Percentiles rank a stretch among this genome's conserved stretches.
These are phyloP conservation scores for Bombus waltoni DNA, from an alignment of 1,140 invertebrate genomes.

Conservation along the genomic window DNA sequence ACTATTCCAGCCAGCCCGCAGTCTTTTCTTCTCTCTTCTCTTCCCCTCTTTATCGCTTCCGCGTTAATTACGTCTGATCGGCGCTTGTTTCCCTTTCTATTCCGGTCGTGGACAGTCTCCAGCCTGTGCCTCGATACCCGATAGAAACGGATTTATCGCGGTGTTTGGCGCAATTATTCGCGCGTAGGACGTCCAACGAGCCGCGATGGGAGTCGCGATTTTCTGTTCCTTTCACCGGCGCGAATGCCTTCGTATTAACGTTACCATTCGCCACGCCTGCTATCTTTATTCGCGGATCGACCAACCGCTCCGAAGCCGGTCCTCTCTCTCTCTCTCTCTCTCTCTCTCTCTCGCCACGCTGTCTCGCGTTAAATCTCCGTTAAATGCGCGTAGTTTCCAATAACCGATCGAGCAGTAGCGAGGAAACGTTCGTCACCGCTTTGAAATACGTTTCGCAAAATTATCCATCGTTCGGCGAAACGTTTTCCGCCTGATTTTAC, in stretches of 20 bases:
- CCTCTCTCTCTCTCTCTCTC: too few species aligned
- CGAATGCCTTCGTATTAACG: conserved; percentile 9
- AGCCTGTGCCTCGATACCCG: background rate
- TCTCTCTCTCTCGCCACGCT: background rate
- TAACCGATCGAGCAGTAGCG: too few species aligned
- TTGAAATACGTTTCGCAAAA: background rate
- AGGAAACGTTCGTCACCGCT: too few species aligned
- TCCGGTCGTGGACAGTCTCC: too few species aligned
- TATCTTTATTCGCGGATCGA: background rate
- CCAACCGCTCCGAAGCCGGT: too few species aligned
- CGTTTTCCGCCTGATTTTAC: background rate
- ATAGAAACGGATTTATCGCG: background rate
- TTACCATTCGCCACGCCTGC: background rate
- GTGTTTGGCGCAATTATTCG: conserved; percentile 21
- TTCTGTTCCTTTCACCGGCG: conserved; percentile 6
- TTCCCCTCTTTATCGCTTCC: background rate
- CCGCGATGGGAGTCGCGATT: background rate
- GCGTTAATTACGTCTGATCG: background rate
- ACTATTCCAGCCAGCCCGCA: background rate
- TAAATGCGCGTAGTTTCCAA: background rate
- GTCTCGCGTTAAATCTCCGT: background rate
- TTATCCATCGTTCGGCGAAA: background rate
- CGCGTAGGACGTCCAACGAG: background rate
- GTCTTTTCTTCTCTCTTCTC: too few species aligned
- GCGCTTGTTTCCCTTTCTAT: background rate